phyloP scores from a whole-genome alignment of 2,888 invertebrate genomes.

The Holacanthella duospinosa region DNA sequence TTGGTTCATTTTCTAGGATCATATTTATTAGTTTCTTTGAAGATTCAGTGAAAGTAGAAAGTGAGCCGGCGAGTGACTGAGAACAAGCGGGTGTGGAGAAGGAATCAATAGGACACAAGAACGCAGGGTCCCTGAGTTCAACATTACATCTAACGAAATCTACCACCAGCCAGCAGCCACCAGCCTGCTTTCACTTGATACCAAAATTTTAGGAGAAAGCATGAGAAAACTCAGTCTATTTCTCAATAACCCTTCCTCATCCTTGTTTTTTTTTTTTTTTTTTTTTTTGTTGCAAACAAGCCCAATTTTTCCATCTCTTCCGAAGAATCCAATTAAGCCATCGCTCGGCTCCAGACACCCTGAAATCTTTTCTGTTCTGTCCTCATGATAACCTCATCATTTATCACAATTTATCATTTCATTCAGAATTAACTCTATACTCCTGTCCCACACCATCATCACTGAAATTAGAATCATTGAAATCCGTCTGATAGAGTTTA shows the following conservation, averaged over 20 bases:
- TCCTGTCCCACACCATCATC: too few species aligned
- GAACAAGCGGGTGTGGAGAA: constrained; percentile 36
- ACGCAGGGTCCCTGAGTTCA: constrained; percentile 22
- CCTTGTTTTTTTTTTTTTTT: background rate
- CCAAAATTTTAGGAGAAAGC: background rate
- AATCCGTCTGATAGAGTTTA: too few species aligned
- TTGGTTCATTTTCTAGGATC: background rate
- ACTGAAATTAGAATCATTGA: too few species aligned
- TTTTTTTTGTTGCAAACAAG: background rate
- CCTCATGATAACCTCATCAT: too few species aligned
- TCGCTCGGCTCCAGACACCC: background rate
- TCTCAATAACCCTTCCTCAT: background rate
- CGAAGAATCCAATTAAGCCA: background rate
- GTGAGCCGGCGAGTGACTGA: constrained; percentile 10
- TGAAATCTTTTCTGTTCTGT: too few species aligned
- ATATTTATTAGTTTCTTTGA: background rate
- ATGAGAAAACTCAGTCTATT: too few species aligned
- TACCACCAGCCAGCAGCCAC: background rate
- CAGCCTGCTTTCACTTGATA: background rate
- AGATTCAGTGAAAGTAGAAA: background rate
- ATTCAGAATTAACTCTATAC: too few species aligned
- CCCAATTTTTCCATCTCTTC: background rate
- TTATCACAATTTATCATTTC: too few species aligned
- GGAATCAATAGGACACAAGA: constrained; percentile 36
- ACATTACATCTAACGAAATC: background rate